Evolutionary conservation across 2,888 invertebrate genomes (phyloP), one percentile per base, ranked within the genome.

Genomic region (Dicranocentrus wangi): DNA sequence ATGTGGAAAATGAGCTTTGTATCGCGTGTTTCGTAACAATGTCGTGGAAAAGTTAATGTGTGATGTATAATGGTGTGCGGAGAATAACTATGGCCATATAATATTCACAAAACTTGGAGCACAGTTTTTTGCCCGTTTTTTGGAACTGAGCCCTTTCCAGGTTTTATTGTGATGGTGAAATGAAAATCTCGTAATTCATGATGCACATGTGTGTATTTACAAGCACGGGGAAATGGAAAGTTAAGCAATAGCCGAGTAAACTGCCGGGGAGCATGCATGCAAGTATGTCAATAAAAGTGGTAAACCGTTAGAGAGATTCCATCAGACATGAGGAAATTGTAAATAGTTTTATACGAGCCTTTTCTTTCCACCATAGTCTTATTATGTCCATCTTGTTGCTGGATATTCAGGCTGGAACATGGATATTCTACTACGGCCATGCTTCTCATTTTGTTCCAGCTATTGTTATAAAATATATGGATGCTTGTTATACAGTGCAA

Each of bases 21-120:
- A 39, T 73, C 55, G 75, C 75, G 75, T 75, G 75, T 42, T 58
- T 42, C 23, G 32, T 58, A 75, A 75, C 66, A 66, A 75, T 75
- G 43, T 21, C 2, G 10, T 15, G 39, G 65, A 42, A 7, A 3
- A 32, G 61, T 55, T 39, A 47, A 39, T 75, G 21, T 51, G 73
- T 63, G 51, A 32, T 53, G 23, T n/a, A 23, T 73, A 73, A 63
- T 63, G 63, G 51, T n/a, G 7, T 27, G 60, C 43, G 39, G 28
- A 23, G 15, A 51, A 42, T 32, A 21, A 27, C 21, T 39, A 32
- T n/a, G n/a, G n/a, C n/a, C 32, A 32, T 32, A 32, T 32, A 32
- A 32, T 32, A 32, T 32, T 32, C 10, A 32, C 32, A 32, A 3
- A 32, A 32, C 10, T 32, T 32, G n/a, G n/a, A n/a, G n/a, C n/a